Base-by-base conservation (phyloP, 1,140 invertebrate genomes). In the Halictus rubicundus region DNA sequence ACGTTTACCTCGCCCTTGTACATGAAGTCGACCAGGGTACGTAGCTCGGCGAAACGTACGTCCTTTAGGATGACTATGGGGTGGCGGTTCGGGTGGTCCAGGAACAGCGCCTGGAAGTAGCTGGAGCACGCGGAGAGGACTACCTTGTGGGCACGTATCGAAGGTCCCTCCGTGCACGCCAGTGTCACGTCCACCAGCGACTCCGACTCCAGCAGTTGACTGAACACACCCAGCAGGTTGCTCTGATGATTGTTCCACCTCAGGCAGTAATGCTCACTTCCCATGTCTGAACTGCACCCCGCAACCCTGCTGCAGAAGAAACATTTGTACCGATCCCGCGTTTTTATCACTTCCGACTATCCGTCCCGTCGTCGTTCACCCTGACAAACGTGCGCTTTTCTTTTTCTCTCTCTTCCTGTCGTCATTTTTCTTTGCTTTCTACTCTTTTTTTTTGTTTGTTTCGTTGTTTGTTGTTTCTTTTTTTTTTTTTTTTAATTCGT, bases 181-280 rank as follows among this genome's bases (percentile, higher is more conserved):
- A 98, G 95, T 92, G 97, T 98, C 92, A 98, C 97, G 96, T 98
- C 97, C 93, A 98, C 97, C 94, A 98, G 95, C 94, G 96, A 97
- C 95, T 97, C 97, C 95, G 97, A 97, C 94, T 97, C 96, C 92
- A 98, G 95, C 94, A 98, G 96, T 95, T 98, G 97, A 95, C 97
- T 97, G 96, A 98, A 98, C 94, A 97, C 97, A 94, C 96, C 96
- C 95, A 98, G 95, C 94, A 98, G 95, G 95, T 98, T 98, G 95
- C 96, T 97, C 96, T 97, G 97, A 97, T 97, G 97, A 97, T 97
- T 97, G 96, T 97, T 97, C 97, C 97, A 97, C 96, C 97, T 97
- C 95, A 97, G 96, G 95, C 97, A 97, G 96, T 97, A 97, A 95
- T 97, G 97, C 96, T 97, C 96, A 97, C 97, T 97, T 96, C 96